Conservation (phyloP, 2,113 vertebrate species). For the Hymenochirus boettgeri region DNA sequence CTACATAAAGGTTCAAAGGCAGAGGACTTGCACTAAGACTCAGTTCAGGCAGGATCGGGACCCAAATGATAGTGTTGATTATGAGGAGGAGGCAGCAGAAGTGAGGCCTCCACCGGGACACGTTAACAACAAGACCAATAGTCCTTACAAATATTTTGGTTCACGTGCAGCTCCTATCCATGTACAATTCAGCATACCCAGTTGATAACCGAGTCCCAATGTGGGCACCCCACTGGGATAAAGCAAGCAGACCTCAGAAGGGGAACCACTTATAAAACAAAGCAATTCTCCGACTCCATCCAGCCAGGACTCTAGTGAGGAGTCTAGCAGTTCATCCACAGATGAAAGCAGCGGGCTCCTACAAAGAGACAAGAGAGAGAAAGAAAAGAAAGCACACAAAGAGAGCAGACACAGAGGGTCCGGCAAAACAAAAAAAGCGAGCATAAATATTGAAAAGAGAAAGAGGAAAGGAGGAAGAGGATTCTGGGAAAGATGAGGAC, state of each 20-base stretch:
- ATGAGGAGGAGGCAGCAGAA: constrained; percentile 23
- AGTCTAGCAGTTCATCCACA: constrained; percentile 36
- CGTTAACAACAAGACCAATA: constrained; percentile 29
- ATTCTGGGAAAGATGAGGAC: constrained; percentile 45
- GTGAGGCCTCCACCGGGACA: constrained; percentile 10
- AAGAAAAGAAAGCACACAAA: constrained; percentile 31
- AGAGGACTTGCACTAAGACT: constrained; percentile 61
- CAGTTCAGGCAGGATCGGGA: constrained; percentile 49
- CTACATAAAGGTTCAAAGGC: constrained; percentile 74
- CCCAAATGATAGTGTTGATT: constrained; percentile 39
- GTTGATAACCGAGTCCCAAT: constrained; percentile 22
- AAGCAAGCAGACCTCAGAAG: neutral
- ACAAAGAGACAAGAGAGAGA: constrained; percentile 47
- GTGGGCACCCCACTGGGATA: constrained; percentile 42
- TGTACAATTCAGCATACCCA: constrained; percentile 31
- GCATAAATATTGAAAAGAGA: constrained; percentile 46
- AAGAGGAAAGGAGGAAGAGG: constrained; percentile 43
- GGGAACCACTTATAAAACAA: neutral
- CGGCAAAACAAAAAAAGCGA: constrained; percentile 42
- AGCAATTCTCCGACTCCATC: constrained; percentile 38
- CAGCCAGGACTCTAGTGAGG: constrained; percentile 49
- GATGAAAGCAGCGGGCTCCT: constrained; percentile 46
- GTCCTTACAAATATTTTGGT: constrained; percentile 35
- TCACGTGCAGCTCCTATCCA: constrained; percentile 37
- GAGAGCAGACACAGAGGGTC: constrained; percentile 42